Base-by-base conservation (phyloP, 2,888 invertebrate genomes). In the Hipparchia semele region DNA sequence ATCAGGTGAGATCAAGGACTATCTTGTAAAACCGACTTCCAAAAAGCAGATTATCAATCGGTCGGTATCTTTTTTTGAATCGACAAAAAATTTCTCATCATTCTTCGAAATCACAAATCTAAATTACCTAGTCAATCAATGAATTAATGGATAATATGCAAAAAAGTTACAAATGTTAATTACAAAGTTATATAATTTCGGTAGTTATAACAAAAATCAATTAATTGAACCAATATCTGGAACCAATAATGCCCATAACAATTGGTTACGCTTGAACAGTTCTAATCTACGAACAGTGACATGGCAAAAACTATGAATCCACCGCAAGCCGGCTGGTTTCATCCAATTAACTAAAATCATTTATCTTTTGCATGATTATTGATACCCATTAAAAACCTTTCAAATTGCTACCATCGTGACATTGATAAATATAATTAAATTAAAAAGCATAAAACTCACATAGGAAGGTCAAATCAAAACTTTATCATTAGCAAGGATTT, bases 231-330 rank as follows among this genome's bases (percentile, higher is more conserved):
- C 83, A 87, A 88, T 87, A 86, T 81, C 87, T 87, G 87, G 83
- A 83, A 84, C 86, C 85, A 87, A 90, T 86, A 87, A 87, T 87
- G 86, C 84, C 77, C 79, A 80, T 81, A 84, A 86, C 86, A 84
- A 92, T 92, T 91, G 83, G 89, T 79, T 83, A 86, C 90, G 91
- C 85, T 84, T 82, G 82, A 86, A 86, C 85, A 86, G 87, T 85
- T 88, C 87, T 91, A 91, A 92, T 92, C 88, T 90, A 86, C 83
- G 80, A 83, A 81, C 80, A 87, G 86, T 94, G 94, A 93, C 89
- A 82, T 80, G 81, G 89, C 92, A 85, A 83, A 88, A 90, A 85
- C 82, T 78, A 81, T 80, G 77, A 79, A 85, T 82, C 85, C 80
- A 83, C 85, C 83, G 84, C 84, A 83, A 80, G 64, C 68, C 60